Evolutionary conservation across 2,113 vertebrate genomes (phyloP).

Genomic region (Anguilla japonica): DNA sequence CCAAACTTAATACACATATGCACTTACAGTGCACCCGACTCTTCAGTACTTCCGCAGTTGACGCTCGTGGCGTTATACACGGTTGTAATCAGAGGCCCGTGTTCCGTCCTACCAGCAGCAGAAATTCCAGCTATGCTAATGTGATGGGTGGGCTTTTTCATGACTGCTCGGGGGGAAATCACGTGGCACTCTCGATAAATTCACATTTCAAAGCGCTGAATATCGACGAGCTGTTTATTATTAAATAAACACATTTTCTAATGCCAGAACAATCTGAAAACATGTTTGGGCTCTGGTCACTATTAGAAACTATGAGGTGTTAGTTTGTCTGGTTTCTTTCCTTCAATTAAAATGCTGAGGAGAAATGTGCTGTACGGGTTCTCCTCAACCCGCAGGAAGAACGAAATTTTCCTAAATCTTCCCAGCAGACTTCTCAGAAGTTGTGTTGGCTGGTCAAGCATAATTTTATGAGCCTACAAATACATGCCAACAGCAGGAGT

Average conservation of each 20-base stretch:
- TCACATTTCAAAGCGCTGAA: not conserved
- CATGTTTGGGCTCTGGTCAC: not conserved
- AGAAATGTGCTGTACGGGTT: not conserved
- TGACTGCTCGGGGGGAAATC: slow-evolving; percentile 10
- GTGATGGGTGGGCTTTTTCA: not conserved
- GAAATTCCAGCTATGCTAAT: slow-evolving; percentile 28
- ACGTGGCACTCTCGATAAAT: not conserved
- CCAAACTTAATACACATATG: too few relatives aligned
- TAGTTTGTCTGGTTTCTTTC: not conserved
- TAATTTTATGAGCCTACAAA: not conserved
- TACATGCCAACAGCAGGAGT: not conserved
- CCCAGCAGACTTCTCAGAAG: not conserved
- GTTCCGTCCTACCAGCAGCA: not conserved
- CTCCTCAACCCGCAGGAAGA: not conserved
- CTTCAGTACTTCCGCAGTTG: not conserved
- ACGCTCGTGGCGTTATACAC: not conserved
- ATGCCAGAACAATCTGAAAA: not conserved
- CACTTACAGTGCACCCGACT: too few relatives aligned
- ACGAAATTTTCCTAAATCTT: not conserved
- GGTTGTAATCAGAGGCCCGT: not conserved
- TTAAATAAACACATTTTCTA: not conserved
- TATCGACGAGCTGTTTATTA: not conserved
- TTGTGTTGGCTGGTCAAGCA: not conserved
- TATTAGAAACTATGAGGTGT: not conserved
- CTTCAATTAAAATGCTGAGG: not conserved